These are phyloP conservation scores for Silurus meridionalis DNA, from an alignment of 2,113 vertebrate genomes.

Conservation along the genomic window DNA sequence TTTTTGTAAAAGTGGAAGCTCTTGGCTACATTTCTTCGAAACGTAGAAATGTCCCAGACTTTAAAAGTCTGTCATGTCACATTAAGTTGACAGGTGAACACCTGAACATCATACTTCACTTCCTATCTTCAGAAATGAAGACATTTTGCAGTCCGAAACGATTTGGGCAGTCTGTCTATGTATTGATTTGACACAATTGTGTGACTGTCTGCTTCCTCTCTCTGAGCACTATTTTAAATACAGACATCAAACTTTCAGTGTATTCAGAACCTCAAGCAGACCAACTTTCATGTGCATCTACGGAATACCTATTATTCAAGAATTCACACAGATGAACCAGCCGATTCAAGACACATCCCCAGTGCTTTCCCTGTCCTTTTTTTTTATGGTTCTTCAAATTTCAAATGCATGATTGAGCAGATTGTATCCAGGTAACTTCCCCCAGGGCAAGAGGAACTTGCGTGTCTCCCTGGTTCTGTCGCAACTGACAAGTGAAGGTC, in stretches of 20 bases:
- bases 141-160: background rate
- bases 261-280: background rate
- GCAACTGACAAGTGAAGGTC: background rate
- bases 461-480: constrained; percentile 16
- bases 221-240: background rate
- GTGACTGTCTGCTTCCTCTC: background rate
- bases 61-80: background rate
- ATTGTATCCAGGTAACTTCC: background rate
- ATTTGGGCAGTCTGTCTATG: background rate
- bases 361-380: too few relatives aligned
- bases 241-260: background rate
- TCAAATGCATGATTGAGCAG: background rate
- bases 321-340: background rate
- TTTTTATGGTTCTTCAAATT: background rate
- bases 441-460: background rate
- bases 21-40: background rate
- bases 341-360: background rate
- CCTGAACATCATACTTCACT: background rate
- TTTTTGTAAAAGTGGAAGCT: background rate
- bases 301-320: background rate
- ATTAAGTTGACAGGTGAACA: background rate
- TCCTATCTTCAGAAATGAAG: background rate
- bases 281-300: background rate
- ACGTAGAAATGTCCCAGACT: background rate
- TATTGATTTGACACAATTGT: background rate